Evolutionary conservation across 2,797 vertebrate genomes (phyloP).

Genomic region (Karalla daura): DNA sequence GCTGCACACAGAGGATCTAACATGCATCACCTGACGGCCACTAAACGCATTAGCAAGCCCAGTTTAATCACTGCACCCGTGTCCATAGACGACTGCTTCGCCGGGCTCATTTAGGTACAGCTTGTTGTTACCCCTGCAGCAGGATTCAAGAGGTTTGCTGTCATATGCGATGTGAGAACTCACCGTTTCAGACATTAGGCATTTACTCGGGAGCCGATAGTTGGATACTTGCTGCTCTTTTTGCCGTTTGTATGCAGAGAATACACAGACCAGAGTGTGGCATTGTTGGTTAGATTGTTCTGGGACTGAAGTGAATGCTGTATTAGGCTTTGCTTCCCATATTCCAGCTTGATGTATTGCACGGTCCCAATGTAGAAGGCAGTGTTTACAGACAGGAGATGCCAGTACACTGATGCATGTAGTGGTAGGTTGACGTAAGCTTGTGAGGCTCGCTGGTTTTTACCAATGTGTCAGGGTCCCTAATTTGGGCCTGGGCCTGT

Average conservation of each 20-base stretch:
- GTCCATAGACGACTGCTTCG: neutral
- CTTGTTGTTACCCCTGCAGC: neutral
- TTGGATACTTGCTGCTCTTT: neutral
- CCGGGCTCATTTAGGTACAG: neutral
- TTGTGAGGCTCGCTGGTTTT: slow-evolving; percentile 56
- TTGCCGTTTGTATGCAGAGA: neutral
- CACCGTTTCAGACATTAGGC: too few species aligned
- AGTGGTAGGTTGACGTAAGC: slow-evolving; percentile 63
- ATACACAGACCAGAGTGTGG: too few species aligned
- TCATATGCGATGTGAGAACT: too few species aligned
- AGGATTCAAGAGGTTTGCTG: too few species aligned
- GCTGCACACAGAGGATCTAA: slow-evolving; percentile 20
- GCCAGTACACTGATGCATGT: slow-evolving; percentile 50
- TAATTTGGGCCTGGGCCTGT: slow-evolving; percentile 61
- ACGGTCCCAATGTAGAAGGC: slow-evolving; percentile 20
- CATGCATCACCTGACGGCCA: slow-evolving; percentile 39
- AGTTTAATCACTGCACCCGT: slow-evolving; percentile 9
- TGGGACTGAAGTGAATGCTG: too few species aligned
- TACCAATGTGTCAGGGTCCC: slow-evolving; percentile 59
- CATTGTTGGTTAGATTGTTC: too few species aligned
- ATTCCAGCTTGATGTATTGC: slow-evolving; percentile 50
- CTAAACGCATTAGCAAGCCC: slow-evolving; percentile 29
- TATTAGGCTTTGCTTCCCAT: slow-evolving; percentile 31
- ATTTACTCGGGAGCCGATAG: neutral
- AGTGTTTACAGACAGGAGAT: slow-evolving; percentile 45